Evolutionary conservation across 1,140 invertebrate species (phyloP).

Genomic region (Lycorma delicatula): DNA sequence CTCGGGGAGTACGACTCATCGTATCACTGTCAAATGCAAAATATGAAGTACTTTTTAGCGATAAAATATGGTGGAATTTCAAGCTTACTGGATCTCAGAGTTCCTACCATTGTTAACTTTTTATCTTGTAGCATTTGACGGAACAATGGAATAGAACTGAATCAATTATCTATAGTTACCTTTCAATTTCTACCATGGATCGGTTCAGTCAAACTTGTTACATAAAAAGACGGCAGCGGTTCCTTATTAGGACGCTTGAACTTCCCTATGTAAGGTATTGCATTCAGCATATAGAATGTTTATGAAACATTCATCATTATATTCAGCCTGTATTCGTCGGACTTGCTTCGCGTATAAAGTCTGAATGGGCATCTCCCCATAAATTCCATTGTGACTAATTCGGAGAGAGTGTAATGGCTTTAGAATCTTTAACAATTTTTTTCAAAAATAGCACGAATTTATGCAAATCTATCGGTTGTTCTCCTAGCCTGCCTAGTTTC

Average conservation of each 20-base stretch:
- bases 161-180: conserved; percentile 39
- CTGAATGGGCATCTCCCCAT: conserved; percentile 35
- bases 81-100: conserved; percentile 19
- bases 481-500: conserved; percentile 18
- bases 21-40: conserved; percentile 32
- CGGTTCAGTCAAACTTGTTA: conserved; percentile 14
- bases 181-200: conserved; percentile 30
- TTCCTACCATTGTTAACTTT: conserved; percentile 22
- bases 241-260: conserved; percentile 1
- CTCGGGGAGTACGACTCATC: conserved; percentile 35
- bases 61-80: conserved; percentile 18
- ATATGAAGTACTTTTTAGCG: conserved; percentile 14
- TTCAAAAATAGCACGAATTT: conserved; percentile 23
- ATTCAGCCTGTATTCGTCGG: conserved; percentile 29
- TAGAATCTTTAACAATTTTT: conserved; percentile 12
- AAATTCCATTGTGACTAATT: too few relatives aligned
- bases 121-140: conserved; percentile 27
- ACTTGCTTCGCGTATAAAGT: conserved; percentile 40
- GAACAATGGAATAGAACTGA: conserved; percentile 33
- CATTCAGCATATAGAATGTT: conserved; percentile 26
- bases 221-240: conserved; percentile 8
- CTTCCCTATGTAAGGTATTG: conserved; percentile 27
- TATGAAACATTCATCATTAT: conserved; percentile 23
- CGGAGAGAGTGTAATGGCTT: conserved; percentile 16
- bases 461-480: conserved; percentile 22